Evolutionary conservation across 2,888 invertebrate species (phyloP), one percentile per base, ranked within the genome.

Genomic region (Hoplodrina ambigua): DNA sequence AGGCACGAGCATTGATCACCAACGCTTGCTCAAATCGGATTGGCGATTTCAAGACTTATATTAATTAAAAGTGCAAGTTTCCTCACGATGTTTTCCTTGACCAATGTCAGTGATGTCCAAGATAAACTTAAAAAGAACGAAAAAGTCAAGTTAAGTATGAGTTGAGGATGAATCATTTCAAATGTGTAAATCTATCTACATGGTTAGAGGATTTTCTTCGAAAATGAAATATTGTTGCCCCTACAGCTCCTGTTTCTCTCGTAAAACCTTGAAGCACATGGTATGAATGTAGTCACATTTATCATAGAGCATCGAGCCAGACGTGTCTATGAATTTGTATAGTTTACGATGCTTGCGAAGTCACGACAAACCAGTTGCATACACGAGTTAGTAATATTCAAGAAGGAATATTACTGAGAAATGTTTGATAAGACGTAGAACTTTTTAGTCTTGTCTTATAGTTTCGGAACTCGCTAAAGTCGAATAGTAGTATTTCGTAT

Each of bases 301-400:
- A 67, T 80, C 61, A 62, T 41, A 30, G 37, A 58, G n/a, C 50
- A 46, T 58, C 46, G 46, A 49, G 53, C 13, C 25, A 55, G 5
- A 41, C 33, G 71, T 79, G 75, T 66, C 76, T 67, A 64, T 75
- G 80, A 75, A 79, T 80, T 69, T 61, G 75, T 80, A 64, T 37
- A 58, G 63, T 72, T 67, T 65, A 76, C 63, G 65, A 79, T 58
- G 64, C 53, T 62, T 54, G 69, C 49, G 44, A 44, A 74, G 61
- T 44, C 75, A 53, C 61, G 61, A 46, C 25, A 75, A 74, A 69
- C 73, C 44, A 69, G 61, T 74, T 61, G 20, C 2, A 13, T 13
- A 56, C 53, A 54, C 46, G 15, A 46, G 46, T 46, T 46, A 62
- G 61, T 58, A 54, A 57, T 54, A 73, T 56, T n/a, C 66, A 67